Percentiles rank a stretch among this genome's conserved stretches.
Conservation (phyloP, 2,797 vertebrate genomes). For the Urocyon cinereoargenteus region DNA sequence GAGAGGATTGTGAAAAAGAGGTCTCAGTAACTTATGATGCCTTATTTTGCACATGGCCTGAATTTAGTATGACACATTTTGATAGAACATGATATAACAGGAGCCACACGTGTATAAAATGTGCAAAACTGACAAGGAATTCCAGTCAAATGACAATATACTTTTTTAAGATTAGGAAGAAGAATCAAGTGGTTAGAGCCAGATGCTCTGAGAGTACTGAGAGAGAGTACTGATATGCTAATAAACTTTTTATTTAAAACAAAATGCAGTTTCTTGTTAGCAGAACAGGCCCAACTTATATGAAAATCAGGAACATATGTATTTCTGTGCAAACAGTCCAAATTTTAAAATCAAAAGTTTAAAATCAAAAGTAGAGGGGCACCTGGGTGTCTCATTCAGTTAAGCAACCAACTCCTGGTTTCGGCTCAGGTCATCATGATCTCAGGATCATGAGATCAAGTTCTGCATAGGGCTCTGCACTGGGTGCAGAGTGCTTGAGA, state of each 20-base stretch:
- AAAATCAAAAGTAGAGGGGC: neutral
- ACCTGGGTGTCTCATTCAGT: neutral
- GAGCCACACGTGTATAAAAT: neutral
- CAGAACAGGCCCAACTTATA: neutral
- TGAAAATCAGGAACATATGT: neutral
- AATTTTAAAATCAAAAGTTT: neutral
- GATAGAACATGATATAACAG: neutral
- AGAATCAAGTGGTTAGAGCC: neutral
- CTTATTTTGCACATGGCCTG: neutral
- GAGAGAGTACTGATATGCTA: neutral
- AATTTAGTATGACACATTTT: constrained; percentile 24
- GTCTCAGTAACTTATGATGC: neutral
- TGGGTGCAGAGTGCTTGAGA: neutral
- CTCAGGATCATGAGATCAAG: neutral
- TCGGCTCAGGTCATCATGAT: neutral
- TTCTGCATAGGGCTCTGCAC: neutral
- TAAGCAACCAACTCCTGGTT: neutral
- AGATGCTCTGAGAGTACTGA: neutral
- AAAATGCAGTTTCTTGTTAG: neutral
- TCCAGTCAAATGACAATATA: neutral
- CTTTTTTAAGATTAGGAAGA: no score
- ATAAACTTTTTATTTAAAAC: neutral
- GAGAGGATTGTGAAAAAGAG: neutral
- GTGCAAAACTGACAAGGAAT: neutral
- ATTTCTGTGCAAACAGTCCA: neutral